Conservation (phyloP, 64 coral and sea anemone genomes). For the Platygyra sinensis region DNA sequence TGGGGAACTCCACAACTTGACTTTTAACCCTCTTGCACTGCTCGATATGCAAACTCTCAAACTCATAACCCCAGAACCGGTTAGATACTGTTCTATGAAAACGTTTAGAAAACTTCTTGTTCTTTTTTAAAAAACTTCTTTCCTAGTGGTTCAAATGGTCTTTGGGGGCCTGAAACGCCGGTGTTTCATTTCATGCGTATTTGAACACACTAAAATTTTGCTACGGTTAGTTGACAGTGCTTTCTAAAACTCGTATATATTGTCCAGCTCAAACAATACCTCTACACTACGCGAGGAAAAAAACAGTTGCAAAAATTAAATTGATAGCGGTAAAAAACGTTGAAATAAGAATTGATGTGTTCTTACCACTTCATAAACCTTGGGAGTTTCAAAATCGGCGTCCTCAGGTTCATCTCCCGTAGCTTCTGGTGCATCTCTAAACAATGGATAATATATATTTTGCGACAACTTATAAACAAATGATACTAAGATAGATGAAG, state of each 20-base stretch:
- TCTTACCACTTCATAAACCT: constrained; percentile 95
- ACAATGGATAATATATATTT: background rate
- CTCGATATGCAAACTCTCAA: too few relatives aligned
- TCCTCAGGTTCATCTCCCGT: constrained; percentile 99
- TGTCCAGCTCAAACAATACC: background rate
- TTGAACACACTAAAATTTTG: too few relatives aligned
- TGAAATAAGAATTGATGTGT: background rate
- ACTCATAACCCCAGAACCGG: too few relatives aligned
- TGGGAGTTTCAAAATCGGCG: constrained; percentile 97
- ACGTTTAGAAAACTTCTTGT: too few relatives aligned
- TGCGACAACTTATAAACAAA: background rate
- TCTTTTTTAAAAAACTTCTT: too few relatives aligned
- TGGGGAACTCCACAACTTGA: too few relatives aligned
- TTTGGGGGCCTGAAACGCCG: too few relatives aligned
- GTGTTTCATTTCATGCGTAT: too few relatives aligned
- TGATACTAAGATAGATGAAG: background rate
- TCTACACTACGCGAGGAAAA: background rate
- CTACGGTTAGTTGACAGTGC: too few relatives aligned
- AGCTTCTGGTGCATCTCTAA: constrained; percentile 93
- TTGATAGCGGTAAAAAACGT: background rate
- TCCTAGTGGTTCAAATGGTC: too few relatives aligned
- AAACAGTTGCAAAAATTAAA: background rate
- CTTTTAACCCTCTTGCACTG: too few relatives aligned
- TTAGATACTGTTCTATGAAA: too few relatives aligned
- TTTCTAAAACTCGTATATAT: background rate